A percentile compares a stretch with the other conserved stretches of the same genome.
These are phyloP conservation scores for Pachycephala philippinensis DNA, from an alignment of 2,113 vertebrate species.

Conservation along the genomic window DNA sequence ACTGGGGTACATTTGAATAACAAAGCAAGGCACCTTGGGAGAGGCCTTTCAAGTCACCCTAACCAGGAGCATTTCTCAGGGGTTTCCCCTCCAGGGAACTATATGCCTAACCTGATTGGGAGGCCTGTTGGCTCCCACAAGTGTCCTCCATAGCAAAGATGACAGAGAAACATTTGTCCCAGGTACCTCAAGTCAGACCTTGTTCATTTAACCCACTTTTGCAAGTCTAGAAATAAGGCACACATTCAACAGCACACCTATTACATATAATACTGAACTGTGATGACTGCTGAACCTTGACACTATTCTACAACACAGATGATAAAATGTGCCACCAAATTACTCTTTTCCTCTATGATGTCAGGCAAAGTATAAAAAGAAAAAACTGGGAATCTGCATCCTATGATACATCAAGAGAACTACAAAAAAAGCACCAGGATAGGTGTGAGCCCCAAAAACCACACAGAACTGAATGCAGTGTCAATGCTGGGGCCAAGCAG, in stretches of 20 bases:
- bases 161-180: neutral
- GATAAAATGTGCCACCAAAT: neutral
- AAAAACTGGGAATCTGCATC: neutral
- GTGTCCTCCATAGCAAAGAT: neutral
- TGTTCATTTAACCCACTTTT: neutral
- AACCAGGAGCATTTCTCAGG: too few species aligned
- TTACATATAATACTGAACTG: neutral
- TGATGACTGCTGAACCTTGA: neutral
- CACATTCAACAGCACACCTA: neutral
- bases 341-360: neutral
- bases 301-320: neutral
- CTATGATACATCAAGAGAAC: neutral
- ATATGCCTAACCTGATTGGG: too few species aligned
- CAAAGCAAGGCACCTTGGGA: too few species aligned
- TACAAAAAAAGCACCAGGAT: neutral
- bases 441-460: neutral
- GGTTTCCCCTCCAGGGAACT: too few species aligned
- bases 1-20: too few species aligned
- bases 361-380: neutral
- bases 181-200: neutral
- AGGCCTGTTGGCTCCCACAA: too few species aligned
- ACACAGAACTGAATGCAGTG: fast-evolving
- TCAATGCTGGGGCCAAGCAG: neutral
- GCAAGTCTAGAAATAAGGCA: neutral
- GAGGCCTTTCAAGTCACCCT: too few species aligned